phyloP scores from a whole-genome alignment of 1,140 invertebrate species.

The Drosophila arawakana region DNA sequence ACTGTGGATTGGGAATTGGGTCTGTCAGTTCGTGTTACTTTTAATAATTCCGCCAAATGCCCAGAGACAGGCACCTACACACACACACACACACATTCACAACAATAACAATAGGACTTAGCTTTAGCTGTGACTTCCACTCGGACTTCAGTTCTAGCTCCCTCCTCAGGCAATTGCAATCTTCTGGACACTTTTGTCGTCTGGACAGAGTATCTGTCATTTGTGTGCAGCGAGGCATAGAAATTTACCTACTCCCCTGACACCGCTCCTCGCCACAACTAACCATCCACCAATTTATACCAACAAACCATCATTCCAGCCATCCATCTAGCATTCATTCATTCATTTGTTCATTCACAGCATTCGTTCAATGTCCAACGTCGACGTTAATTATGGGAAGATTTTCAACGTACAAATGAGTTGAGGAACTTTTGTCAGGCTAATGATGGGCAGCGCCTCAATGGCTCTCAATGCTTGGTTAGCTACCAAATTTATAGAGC shows the following conservation, averaged over 20 bases:
- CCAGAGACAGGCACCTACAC: conserved; percentile 64
- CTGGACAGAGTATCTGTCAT: conserved; percentile 59
- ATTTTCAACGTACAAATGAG: conserved; percentile 78
- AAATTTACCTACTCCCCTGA: conserved; percentile 62
- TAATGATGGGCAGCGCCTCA: conserved; percentile 71
- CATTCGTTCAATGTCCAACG: conserved; percentile 25
- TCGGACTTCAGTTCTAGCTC: conserved; percentile 28
- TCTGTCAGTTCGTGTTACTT: conserved; percentile 50
- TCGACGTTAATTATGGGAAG: conserved; percentile 80
- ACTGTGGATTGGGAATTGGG: conserved; percentile 45
- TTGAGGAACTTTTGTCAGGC: conserved; percentile 77
- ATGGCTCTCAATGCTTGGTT: conserved; percentile 62
- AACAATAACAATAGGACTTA: conserved; percentile 70
- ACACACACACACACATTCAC: conserved; percentile 54
- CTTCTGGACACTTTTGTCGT: conserved; percentile 45
- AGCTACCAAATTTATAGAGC: conserved; percentile 70
- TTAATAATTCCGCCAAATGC: conserved; percentile 72
- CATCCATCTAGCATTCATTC: conserved; percentile 16
- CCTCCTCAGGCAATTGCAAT: conserved; percentile 65
- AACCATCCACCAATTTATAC: background rate
- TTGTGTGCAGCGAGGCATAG: conserved; percentile 80
- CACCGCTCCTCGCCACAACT: background rate
- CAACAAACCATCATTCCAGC: no score
- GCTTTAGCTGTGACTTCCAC: conserved; percentile 4
- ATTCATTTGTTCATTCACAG: conserved; percentile 24